Evolutionary conservation across 2,888 invertebrate species (phyloP).

Genomic region (Lepeophtheirus nordmannii): DNA sequence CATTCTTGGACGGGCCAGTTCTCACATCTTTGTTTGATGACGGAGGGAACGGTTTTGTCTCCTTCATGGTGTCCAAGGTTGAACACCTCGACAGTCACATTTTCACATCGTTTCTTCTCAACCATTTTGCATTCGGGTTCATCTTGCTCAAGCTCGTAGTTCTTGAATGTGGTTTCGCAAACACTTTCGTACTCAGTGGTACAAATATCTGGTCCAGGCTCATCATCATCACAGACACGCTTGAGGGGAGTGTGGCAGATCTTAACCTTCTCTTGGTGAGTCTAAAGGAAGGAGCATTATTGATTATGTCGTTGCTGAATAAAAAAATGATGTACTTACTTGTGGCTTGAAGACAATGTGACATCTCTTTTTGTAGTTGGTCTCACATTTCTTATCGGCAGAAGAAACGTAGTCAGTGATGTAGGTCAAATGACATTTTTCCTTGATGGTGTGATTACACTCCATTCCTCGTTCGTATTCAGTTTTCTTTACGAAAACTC

Average conservation of each 20-base stretch:
- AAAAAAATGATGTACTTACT: no score
- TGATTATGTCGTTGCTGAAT: background rate
- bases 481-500: background rate
- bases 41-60: background rate
- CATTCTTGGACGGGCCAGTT: slow-evolving; percentile 9
- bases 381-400: slow-evolving; percentile 18
- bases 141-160: background rate
- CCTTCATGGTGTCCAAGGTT: background rate
- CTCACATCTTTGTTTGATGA: background rate
- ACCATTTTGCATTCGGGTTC: slow-evolving; percentile 5
- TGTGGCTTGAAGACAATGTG: slow-evolving; percentile 7
- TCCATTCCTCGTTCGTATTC: background rate
- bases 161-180: slow-evolving; percentile 2
- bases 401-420: slow-evolving; percentile 12
- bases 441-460: background rate
- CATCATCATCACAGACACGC: background rate
- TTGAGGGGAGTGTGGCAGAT: background rate
- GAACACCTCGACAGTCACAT: background rate
- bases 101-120: background rate
- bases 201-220: background rate
- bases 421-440: slow-evolving; percentile 16
- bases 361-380: slow-evolving; percentile 17
- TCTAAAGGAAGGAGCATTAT: background rate
- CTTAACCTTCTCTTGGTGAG: slow-evolving; percentile 1
- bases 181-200: background rate